Evolutionary conservation across 2,113 vertebrate genomes (phyloP).

Genomic region (Cheilinus undulatus): DNA sequence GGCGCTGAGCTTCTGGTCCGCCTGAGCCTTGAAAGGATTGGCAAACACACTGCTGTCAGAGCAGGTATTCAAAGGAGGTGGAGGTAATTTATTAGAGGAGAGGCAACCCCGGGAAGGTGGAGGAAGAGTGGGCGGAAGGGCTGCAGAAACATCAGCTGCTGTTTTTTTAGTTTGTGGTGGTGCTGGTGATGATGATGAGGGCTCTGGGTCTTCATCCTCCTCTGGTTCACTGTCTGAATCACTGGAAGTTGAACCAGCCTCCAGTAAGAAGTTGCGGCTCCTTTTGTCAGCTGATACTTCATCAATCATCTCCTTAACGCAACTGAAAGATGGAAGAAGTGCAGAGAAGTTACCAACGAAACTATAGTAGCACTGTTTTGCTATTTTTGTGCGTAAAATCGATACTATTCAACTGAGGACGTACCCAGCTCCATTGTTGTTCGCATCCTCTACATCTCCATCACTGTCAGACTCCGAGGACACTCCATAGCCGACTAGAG

Average conservation of each 20-base stretch:
- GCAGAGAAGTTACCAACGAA: not conserved
- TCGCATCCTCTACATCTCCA: conserved; percentile 57
- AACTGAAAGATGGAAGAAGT: conserved; percentile 17
- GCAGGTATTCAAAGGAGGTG: conserved; percentile 69
- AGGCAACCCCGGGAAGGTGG: not conserved
- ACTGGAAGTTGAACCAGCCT: conserved; percentile 77
- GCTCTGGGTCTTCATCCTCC: conserved; percentile 34
- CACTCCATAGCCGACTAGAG: conserved; percentile 82
- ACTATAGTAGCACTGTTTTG: not conserved
- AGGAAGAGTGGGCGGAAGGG: not conserved
- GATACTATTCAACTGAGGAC: not conserved
- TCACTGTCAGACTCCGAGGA: conserved; percentile 84
- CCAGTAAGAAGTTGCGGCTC: conserved; percentile 79
- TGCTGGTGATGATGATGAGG: not conserved
- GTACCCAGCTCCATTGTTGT: conserved; percentile 30
- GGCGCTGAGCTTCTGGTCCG: conserved; percentile 77
- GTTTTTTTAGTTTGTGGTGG: not conserved
- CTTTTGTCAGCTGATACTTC: conserved; percentile 28
- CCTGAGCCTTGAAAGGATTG: conserved; percentile 84
- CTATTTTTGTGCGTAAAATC: not conserved
- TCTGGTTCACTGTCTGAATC: conserved; percentile 69
- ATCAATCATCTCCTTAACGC: not conserved
- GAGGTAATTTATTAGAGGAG: conserved; percentile 71
- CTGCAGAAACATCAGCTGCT: not conserved
- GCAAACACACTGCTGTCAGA: conserved; percentile 82